Evolutionary conservation across 2,888 invertebrate genomes (phyloP).

Genomic region (Phortica okadai): DNA sequence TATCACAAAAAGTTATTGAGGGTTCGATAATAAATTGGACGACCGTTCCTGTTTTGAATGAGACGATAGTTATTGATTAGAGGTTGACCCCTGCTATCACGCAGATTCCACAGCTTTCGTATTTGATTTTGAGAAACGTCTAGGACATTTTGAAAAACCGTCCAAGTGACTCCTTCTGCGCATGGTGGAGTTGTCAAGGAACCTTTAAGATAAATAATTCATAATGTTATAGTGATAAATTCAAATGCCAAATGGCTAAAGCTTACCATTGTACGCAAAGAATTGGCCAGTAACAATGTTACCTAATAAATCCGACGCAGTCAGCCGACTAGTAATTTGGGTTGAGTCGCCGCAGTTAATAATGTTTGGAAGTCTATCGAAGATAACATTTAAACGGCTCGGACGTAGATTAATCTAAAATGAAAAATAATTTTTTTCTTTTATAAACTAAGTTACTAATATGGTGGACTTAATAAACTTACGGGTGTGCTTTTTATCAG

Average conservation of each 20-base stretch:
- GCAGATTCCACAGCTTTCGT: slow-evolving; percentile 47
- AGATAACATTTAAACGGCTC: slow-evolving; percentile 53
- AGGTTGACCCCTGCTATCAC: slow-evolving; percentile 35
- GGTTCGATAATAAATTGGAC: slow-evolving; percentile 45
- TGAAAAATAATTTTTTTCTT: not conserved
- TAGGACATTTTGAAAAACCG: slow-evolving; percentile 79
- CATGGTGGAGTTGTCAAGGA: slow-evolving; percentile 86
- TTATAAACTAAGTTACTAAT: slow-evolving; percentile 33
- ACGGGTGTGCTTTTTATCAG: slow-evolving; percentile 77
- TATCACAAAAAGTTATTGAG: slow-evolving; percentile 23
- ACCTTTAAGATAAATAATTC: slow-evolving; percentile 73
- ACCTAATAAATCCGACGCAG: slow-evolving; percentile 59
- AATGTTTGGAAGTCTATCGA: slow-evolving; percentile 57
- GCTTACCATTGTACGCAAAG: slow-evolving; percentile 64
- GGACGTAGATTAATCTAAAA: slow-evolving; percentile 1
- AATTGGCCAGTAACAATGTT: slow-evolving; percentile 57
- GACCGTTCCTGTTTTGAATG: slow-evolving; percentile 47
- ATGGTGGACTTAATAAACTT: not conserved
- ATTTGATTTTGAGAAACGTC: slow-evolving; percentile 68
- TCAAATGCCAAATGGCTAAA: not conserved
- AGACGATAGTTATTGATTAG: slow-evolving; percentile 53
- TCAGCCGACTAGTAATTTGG: slow-evolving; percentile 49
- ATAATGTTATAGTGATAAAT: not conserved
- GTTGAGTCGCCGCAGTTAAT: slow-evolving; percentile 48
- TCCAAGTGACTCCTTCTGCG: slow-evolving; percentile 84